Evolutionary conservation across 2,888 invertebrate genomes (phyloP).

Genomic region (Koerneria pararmatus): DNA sequence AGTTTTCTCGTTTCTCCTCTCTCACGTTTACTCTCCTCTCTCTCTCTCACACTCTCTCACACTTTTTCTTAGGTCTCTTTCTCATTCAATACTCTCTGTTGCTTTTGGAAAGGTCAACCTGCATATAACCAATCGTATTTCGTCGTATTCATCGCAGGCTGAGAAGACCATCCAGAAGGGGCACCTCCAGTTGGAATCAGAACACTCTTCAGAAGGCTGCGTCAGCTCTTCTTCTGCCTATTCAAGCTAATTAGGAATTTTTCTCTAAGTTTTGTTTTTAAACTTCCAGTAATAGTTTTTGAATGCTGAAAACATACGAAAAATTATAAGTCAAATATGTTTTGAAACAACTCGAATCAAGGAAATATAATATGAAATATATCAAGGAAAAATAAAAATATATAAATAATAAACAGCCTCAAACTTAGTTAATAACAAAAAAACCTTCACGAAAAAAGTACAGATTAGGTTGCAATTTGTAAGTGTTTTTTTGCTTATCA

Average conservation of each 20-base stretch:
- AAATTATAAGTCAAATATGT: neutral
- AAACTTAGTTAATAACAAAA: slow-evolving; percentile 4
- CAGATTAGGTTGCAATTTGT: neutral
- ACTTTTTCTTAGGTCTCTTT: no score
- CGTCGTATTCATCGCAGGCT: slow-evolving; percentile 48
- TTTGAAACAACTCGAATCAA: neutral
- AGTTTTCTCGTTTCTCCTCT: neutral
- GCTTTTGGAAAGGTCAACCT: no score
- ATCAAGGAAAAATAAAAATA: slow-evolving; percentile 10
- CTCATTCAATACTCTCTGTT: no score
- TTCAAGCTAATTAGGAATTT: no score
- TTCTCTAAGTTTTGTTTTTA: no score
- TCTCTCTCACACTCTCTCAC: neutral
- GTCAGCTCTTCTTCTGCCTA: no score
- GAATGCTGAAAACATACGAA: neutral
- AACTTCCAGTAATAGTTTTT: no score
- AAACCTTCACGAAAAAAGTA: neutral
- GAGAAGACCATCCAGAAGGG: slow-evolving; percentile 53
- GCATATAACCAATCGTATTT: slow-evolving; percentile 27
- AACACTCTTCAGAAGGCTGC: no score
- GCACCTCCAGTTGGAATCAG: slow-evolving; percentile 57
- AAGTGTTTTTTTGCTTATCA: neutral
- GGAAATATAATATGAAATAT: neutral
- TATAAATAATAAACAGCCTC: slow-evolving; percentile 3
- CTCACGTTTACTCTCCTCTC: neutral